Percentiles rank a stretch among this genome's conserved stretches.
These are phyloP conservation scores for Podargus strigoides DNA, from an alignment of 2,797 vertebrate species.

Conservation along the genomic window DNA sequence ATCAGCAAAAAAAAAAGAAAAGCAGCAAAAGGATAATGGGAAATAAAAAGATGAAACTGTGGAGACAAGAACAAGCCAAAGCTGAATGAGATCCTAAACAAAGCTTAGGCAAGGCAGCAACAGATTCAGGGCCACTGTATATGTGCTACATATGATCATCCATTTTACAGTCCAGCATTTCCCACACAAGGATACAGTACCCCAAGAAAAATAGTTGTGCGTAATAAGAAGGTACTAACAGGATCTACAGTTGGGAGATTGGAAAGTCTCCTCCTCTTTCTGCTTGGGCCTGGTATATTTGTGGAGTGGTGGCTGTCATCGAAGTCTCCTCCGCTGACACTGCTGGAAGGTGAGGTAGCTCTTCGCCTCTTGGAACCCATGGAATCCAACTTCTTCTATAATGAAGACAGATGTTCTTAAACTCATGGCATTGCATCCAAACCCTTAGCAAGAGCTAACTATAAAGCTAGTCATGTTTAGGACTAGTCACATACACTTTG, in stretches of 20 bases:
- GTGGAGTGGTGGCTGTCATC: constrained; percentile 91
- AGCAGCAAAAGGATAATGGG: neutral
- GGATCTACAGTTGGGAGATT: constrained; percentile 97
- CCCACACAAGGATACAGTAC: neutral
- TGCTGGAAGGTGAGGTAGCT: constrained; percentile 96
- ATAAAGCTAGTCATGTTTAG: neutral
- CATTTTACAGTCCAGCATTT: neutral
- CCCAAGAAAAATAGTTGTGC: neutral
- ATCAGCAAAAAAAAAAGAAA: neutral
- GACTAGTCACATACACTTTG: neutral
- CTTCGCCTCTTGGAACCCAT: constrained; percentile 98
- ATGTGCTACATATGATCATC: accelerated
- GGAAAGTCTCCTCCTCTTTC: constrained; percentile 92
- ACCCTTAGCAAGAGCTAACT: neutral
- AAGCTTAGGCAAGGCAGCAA: neutral
- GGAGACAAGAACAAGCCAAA: neutral
- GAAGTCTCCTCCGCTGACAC: constrained; percentile 95
- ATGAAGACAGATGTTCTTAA: constrained; percentile 71
- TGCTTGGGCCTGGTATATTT: constrained; percentile 85
- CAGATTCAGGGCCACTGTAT: neutral
- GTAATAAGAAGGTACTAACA: constrained; percentile 77
- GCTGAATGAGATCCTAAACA: neutral
- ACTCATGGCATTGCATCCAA: constrained; percentile 34
- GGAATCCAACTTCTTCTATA: constrained; percentile 82
- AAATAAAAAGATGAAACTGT: neutral